phyloP scores from a whole-genome alignment of 2,113 vertebrate genomes.

The Rhagologus leucostigma region DNA sequence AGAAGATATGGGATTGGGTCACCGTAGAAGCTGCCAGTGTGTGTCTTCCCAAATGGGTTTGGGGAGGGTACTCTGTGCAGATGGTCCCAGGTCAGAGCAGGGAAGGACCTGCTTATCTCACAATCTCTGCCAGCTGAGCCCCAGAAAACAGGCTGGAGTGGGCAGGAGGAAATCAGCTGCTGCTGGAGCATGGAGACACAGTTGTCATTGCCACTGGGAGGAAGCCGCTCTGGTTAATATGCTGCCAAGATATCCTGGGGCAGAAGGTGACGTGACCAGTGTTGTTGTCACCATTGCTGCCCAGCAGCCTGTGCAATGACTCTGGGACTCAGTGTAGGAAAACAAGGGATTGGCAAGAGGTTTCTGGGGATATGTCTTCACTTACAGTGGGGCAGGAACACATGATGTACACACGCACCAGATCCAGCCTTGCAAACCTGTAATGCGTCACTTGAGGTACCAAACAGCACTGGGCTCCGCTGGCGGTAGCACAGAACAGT shows the following conservation, averaged over 20 bases:
- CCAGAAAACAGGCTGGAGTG: not conserved
- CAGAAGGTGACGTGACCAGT: not conserved
- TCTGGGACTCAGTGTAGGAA: not conserved
- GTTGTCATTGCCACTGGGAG: not conserved
- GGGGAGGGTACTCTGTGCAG: not conserved
- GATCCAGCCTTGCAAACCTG: not conserved
- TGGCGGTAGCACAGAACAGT: not conserved
- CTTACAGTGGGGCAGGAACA: not conserved
- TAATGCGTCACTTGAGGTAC: not conserved
- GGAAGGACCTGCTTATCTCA: not conserved
- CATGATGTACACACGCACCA: fast-evolving
- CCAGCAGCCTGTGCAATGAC: not conserved
- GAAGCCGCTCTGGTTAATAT: not conserved
- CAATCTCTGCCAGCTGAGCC: not conserved
- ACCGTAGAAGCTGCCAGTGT: not conserved
- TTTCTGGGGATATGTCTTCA: not conserved
- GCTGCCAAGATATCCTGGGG: not conserved
- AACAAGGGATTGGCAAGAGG: not conserved
- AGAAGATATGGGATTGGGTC: not conserved
- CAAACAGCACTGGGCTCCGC: not conserved
- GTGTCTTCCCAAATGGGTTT: not conserved
- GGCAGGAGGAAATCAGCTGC: not conserved
- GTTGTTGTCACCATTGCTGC: not conserved
- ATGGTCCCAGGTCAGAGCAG: not conserved
- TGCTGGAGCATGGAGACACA: not conserved